Evolutionary conservation across 1,140 invertebrate species (phyloP), one percentile per base, ranked within the genome.

Genomic region (Tetramorium alpestre): DNA sequence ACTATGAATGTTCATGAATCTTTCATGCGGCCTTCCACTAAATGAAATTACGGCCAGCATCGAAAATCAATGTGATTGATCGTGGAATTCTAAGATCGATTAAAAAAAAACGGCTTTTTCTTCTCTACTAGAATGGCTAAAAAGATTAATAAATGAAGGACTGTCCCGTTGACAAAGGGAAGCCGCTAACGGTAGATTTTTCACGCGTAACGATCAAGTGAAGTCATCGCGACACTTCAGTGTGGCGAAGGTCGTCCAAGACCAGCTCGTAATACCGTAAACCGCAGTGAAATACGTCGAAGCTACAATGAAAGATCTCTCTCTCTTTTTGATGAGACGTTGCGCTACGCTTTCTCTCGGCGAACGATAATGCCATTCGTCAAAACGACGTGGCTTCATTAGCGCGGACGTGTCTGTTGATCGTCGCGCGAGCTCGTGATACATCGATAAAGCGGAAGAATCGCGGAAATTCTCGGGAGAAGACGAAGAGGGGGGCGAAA

Each of bases 361-460:
- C 41, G 54, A 73, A 73, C 80, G 54, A 69, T 72, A 58, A 47
- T 73, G 54, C 78, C 54, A n/a, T 56, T 51, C 56, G 75, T 75
- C 44, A 70, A 25, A 49, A 16, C 33, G 28, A 62, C 44, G 77
- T 47, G 65, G 65, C 67, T 81, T 72, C 65, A 81, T 82, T 82
- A 81, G 38, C 54, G 65, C 75, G 64, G 41, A 69, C 65, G 64
- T 56, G 64, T 44, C 25, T 18, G 41, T 13, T 2, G 75, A 73
- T 33, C 54, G 88, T 47, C 82, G 87, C 86, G 64, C 75, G 25
- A 62, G 18, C n/a, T 44, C n/a, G 28, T 10, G 87, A 22, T 88
- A 47, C 60, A 6, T 33, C 56, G 51, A 28, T 72, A 49, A 13
- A 65, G 11, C 58, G 65, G 69, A 78, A 78, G 88, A 85, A 60